phyloP scores from a whole-genome alignment of 1,140 invertebrate genomes.

The Drosophila varians region DNA sequence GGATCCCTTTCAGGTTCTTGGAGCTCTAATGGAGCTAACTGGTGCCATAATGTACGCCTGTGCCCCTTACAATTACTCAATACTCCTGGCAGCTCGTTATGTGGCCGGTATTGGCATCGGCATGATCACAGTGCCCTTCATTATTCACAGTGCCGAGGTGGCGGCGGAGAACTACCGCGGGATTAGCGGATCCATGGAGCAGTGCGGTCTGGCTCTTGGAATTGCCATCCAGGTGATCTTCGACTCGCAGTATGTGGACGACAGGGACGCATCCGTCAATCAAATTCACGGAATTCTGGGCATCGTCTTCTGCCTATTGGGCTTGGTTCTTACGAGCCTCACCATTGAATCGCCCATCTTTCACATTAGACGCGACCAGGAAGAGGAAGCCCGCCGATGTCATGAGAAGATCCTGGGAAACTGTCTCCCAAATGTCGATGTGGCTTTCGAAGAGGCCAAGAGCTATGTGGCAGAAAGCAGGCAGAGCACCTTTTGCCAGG shows the following conservation, averaged over 20 bases:
- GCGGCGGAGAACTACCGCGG: conserved; percentile 46
- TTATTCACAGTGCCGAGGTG: conserved; percentile 67
- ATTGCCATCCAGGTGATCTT: conserved; percentile 63
- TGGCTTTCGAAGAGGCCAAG: conserved; percentile 49
- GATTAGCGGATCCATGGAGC: conserved; percentile 50
- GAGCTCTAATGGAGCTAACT: conserved; percentile 49
- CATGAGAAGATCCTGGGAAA: conserved; percentile 8
- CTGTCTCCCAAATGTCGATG: conserved; percentile 8
- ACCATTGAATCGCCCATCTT: conserved; percentile 62
- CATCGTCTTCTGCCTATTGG: conserved; percentile 44
- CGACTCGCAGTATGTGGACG: conserved; percentile 34
- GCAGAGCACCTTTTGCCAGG: conserved; percentile 11
- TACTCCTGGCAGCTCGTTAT: conserved; percentile 67
- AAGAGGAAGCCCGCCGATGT: conserved; percentile 36
- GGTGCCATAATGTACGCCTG: conserved; percentile 63
- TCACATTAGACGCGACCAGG: conserved; percentile 54
- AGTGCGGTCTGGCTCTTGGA: conserved; percentile 54
- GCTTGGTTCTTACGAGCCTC: neutral
- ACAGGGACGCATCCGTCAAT: conserved; percentile 24
- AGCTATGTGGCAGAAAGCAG: conserved; percentile 47
- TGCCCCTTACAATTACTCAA: conserved; percentile 23
- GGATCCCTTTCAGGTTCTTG: conserved; percentile 25
- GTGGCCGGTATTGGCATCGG: conserved; percentile 68
- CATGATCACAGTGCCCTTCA: conserved; percentile 53
- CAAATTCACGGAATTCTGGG: conserved; percentile 65